Base-by-base conservation (phyloP, 1,140 invertebrate genomes). In the Ceratosolen fusciceps region DNA sequence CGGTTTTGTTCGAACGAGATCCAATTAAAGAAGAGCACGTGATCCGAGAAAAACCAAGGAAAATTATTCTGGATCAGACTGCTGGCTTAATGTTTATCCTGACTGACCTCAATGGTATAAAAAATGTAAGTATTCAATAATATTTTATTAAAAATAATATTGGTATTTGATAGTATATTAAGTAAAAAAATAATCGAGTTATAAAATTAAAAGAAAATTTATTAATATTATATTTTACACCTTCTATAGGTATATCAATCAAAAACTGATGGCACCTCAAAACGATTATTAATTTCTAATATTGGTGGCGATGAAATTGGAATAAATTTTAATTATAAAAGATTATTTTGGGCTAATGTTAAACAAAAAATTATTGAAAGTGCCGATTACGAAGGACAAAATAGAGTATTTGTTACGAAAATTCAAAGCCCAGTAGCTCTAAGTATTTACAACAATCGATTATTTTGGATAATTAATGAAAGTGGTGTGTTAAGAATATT, bases 11-110 rank as follows among this genome's bases (percentile, higher is more conserved):
- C 29, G 49, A 72, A 49, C 4, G 70, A 43, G 8, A 34, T n/a
- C 70, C 70, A 2, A 72, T 72, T n/a, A 72, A 54, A 47, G 70
- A 72, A 29, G 70, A 72, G 19, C 29, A 72, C 21, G 70, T 72
- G 19, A 56, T 72, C 21, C 24, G 70, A 16, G 70, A 72, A 29
- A 72, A 72, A 14, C 70, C 70, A 7, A 72, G 14, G 29, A 52
- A 34, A 49, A 52, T 72, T 16, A 31, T 54, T 29, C 14, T 72
- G 16, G 70, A 72, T 49, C 52, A 3, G 5, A 2, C 7, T 1
- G 49, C 39, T 5, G 70, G 49, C 16, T 19, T 72, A 10, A 72
- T 72, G 49, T 72, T 72, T 39, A 72, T 72, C 29, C 10, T 72
- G 14, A 72, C 70, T 21, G 70, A 54, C 7, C 29, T 72, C 26